These are phyloP conservation scores for Metopolophium dirhodum DNA, from an alignment of 1,140 invertebrate genomes.

Conservation along the genomic window DNA sequence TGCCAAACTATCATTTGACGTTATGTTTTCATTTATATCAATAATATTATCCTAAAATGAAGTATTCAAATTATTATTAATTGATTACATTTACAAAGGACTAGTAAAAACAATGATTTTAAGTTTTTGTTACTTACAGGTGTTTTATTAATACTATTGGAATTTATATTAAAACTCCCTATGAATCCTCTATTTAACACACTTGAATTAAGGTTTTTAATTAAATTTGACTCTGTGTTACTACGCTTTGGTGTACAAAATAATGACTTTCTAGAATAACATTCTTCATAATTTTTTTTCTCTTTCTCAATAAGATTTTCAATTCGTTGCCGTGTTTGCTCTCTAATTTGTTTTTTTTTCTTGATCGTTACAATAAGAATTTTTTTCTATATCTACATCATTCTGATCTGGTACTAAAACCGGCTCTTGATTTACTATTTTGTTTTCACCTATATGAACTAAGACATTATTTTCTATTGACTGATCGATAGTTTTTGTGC, in stretches of 20 bases:
- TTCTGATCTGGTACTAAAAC: background rate
- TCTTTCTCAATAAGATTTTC: constrained; percentile 18
- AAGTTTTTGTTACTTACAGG: constrained; percentile 5
- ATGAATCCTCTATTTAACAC: background rate
- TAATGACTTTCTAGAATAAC: background rate
- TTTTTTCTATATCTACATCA: background rate
- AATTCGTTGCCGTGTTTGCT: constrained; percentile 47
- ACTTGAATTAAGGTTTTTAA: constrained; percentile 15
- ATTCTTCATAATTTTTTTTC: background rate
- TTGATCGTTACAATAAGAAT: constrained; percentile 18
- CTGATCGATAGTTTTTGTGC: background rate
- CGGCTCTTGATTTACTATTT: background rate
- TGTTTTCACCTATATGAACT: background rate
- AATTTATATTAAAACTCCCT: background rate
- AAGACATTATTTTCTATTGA: background rate
- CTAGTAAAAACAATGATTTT: background rate
- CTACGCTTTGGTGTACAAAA: background rate
- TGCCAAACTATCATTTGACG: background rate
- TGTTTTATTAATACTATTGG: constrained; percentile 10
- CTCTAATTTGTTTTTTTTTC: constrained; percentile 39
- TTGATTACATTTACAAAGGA: background rate
- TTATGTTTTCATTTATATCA: constrained; percentile 18
- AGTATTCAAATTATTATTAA: background rate
- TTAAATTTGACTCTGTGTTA: background rate
- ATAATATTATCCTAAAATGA: background rate